Evolutionary conservation across 2,888 invertebrate species (phyloP), one percentile per base, ranked within the genome.

Genomic region (Strigamia transsilvanica): DNA sequence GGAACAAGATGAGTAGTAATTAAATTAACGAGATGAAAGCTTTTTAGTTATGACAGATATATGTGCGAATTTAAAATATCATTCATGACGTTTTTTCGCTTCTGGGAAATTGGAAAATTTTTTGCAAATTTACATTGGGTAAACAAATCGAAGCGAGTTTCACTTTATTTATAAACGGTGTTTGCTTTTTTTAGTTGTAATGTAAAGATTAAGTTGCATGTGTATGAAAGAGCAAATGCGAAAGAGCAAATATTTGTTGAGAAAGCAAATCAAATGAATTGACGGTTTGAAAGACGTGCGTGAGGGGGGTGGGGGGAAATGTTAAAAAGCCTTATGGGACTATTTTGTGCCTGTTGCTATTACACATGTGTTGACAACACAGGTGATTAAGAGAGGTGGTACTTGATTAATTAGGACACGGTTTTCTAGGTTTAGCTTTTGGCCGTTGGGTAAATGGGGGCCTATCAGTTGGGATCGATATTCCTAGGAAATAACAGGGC

Each of bases 1-100:
- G 73, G 32, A 73, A 73, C 73, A 73, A 73, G 73, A 73, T 73
- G 73, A 73, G 15, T 27, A 73, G 73, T 73, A 73, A 73, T 73
- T 73, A 73, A 73, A 73, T 73, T 73, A 73, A 73, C 27, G 73
- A n/a, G 32, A 32, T 27, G 32, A 73, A 73, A 73, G 73, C 73
- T 73, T 66, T n/a, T 0, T 46, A 18, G 23, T 23, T 18, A 23
- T 23, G 9, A 46, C 5, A 1, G 46, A 1, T n/a, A 66, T 66
- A 66, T 66, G 61, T 23, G 61, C 12, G 61, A 66, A 66, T 23
- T 66, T 23, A 46, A 46, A 46, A 46, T 46, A 46, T 66, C 21
- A 66, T 23, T 66, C n/a, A n/a, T n/a, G n/a, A n/a, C n/a, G n/a
- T n/a, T 51, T 51, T 51, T 51, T 51, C 10, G 6, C 12, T 51